Base-by-base conservation (phyloP, 2,888 invertebrate genomes). In the Aphodius sticticus region DNA sequence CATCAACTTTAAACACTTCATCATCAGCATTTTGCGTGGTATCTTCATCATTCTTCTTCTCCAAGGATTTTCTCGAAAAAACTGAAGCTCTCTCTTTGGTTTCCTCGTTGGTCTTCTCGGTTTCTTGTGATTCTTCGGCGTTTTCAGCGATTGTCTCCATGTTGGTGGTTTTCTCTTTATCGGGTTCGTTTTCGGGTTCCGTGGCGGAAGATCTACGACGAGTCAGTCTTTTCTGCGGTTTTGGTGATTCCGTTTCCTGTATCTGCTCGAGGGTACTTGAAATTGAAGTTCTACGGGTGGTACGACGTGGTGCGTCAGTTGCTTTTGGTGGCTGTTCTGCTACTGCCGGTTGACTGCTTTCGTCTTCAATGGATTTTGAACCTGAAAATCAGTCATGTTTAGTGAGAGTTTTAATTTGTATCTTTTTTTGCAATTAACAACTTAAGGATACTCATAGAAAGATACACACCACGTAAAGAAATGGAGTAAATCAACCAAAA, bases 201-300 rank as follows among this genome's bases (percentile, higher is more conserved):
- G 77, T 69, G 14, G 77, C 37, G 7, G 79, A 79, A 9, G 79
- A 77, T 16, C 70, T 69, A 35, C 77, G 77, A 38, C 75, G 69
- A 14, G 16, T 79, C 36, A 26, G 26, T 69, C 80, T 76, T 69
- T 70, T 79, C 76, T 69, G 70, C 26, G 77, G 69, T 53, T 79
- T 70, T 14, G 77, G n/a, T n/a, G 76, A 26, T 36, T 76, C 76
- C 6, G n/a, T 70, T 78, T 81, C 81, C 53, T 81, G 80, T 16
- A 79, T 72, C 76, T 76, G 79, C 37, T 83, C 84, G 35, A 84
- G 77, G 75, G 84, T 83, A 6, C 71, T 70, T 9, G 82, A 84
- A 70, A 82, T 77, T 6, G 84, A 84, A 16, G 77, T 74, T 78
- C 81, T 81, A 26, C 83, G 80, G 72, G 79, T 78, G 78, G 80